These are phyloP conservation scores for Leucozona laternaria DNA, from an alignment of 2,888 invertebrate species.

Conservation along the genomic window DNA sequence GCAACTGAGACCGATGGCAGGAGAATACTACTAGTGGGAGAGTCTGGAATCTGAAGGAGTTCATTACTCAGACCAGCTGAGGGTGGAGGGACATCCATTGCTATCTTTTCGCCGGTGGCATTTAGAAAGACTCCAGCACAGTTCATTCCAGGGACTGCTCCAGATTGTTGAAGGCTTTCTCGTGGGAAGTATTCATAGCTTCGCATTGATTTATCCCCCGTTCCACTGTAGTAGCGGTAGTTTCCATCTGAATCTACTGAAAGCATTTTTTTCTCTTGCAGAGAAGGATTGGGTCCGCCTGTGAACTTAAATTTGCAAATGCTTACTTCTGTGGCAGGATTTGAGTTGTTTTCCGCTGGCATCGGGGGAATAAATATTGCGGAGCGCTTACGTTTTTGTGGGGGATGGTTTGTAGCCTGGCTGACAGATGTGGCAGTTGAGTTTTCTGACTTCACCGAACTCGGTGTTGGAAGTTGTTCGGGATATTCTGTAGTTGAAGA, in stretches of 20 bases:
- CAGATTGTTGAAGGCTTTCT: constrained; percentile 87
- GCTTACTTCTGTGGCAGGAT: constrained; percentile 93
- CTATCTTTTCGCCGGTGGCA: constrained; percentile 85
- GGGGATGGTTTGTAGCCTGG: constrained; percentile 78
- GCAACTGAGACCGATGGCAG: constrained; percentile 72
- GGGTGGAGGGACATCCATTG: constrained; percentile 81
- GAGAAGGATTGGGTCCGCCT: constrained; percentile 93
- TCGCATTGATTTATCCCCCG: constrained; percentile 91
- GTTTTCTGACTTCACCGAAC: constrained; percentile 83
- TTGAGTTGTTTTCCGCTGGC: constrained; percentile 89
- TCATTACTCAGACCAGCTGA: constrained; percentile 82
- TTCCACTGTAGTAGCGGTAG: constrained; percentile 93
- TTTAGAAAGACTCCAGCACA: constrained; percentile 84
- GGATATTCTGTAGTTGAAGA: constrained; percentile 75
- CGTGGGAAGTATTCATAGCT: constrained; percentile 91
- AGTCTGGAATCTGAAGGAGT: constrained; percentile 81
- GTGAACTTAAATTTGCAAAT: constrained; percentile 97
- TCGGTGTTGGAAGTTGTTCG: constrained; percentile 80
- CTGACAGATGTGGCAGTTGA: constrained; percentile 83
- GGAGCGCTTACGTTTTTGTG: constrained; percentile 90
- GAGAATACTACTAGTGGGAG: constrained; percentile 79
- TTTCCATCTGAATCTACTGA: constrained; percentile 95
- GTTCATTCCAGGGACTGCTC: constrained; percentile 85
- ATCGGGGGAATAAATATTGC: constrained; percentile 94
- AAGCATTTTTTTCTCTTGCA: constrained; percentile 96